Conservation (phyloP, 2,113 vertebrate species). For the Trogon surrucura region DNA sequence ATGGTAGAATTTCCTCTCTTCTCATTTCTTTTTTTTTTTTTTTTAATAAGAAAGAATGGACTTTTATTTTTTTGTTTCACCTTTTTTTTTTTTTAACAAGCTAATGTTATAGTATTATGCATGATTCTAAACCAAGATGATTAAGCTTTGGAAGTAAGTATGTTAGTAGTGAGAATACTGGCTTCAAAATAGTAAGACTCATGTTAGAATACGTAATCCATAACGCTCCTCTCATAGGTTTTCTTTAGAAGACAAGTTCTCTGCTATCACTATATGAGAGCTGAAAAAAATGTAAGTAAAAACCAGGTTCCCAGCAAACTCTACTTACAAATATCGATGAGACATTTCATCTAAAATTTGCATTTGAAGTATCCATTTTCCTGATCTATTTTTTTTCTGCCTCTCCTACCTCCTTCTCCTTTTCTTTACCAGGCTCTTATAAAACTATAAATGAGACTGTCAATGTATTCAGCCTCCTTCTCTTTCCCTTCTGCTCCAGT, state of each 20-base stretch:
- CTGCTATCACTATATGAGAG: not conserved
- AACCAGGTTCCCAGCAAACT: not conserved
- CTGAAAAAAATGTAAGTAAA: not conserved
- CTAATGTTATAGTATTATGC: not conserved
- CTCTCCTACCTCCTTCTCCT: not conserved
- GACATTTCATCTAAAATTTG: not conserved
- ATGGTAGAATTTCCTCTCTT: not conserved
- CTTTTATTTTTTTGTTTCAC: not conserved
- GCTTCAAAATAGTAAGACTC: not conserved
- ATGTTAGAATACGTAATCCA: not conserved
- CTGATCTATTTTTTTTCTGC: not conserved
- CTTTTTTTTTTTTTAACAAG: not conserved
- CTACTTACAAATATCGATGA: not conserved
- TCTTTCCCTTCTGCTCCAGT: not conserved
- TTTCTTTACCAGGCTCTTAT: not conserved
- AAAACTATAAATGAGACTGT: not conserved
- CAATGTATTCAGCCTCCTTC: not conserved
- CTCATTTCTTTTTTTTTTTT: not conserved
- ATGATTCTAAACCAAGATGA: not conserved
- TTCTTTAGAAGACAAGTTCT: not conserved
- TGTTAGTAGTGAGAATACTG: not conserved
- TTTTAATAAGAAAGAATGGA: not conserved
- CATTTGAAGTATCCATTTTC: not conserved
- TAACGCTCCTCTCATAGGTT: not conserved
- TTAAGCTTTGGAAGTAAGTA: not conserved